These are phyloP conservation scores for Machimus atricapillus DNA, from an alignment of 2,888 invertebrate genomes.

Conservation along the genomic window DNA sequence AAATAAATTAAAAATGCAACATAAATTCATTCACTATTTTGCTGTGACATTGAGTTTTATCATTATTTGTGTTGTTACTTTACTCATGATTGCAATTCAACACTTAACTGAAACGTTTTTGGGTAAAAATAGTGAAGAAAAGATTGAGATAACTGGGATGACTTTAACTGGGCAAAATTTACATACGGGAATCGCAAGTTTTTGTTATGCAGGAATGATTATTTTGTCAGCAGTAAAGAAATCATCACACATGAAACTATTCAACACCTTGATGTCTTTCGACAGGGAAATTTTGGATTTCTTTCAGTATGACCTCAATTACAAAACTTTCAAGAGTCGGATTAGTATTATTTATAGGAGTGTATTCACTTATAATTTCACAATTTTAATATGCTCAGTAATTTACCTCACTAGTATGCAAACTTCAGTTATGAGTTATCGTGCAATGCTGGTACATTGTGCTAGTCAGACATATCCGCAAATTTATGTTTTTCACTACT, in stretches of 20 bases:
- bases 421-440: not conserved
- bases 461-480: not conserved
- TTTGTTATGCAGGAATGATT: not conserved
- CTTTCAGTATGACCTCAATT: not conserved
- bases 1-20: not conserved
- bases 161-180: not conserved
- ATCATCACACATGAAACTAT: not conserved
- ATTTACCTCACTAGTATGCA: not conserved
- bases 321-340: not conserved
- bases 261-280: not conserved
- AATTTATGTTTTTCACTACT: not conserved
- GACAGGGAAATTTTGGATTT: not conserved
- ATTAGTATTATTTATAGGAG: not conserved
- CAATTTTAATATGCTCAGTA: not conserved
- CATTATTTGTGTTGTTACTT: not conserved
- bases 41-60: not conserved
- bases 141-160: not conserved
- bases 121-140: not conserved
- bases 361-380: not conserved
- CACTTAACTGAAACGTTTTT: not conserved
- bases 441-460: not conserved
- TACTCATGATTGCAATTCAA: not conserved
- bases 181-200: not conserved
- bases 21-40: not conserved
- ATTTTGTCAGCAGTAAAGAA: not conserved